Percentiles rank a stretch among this genome's conserved stretches.
These are phyloP conservation scores for Papilio xuthus DNA, from an alignment of 1,140 invertebrate species.

Conservation along the genomic window DNA sequence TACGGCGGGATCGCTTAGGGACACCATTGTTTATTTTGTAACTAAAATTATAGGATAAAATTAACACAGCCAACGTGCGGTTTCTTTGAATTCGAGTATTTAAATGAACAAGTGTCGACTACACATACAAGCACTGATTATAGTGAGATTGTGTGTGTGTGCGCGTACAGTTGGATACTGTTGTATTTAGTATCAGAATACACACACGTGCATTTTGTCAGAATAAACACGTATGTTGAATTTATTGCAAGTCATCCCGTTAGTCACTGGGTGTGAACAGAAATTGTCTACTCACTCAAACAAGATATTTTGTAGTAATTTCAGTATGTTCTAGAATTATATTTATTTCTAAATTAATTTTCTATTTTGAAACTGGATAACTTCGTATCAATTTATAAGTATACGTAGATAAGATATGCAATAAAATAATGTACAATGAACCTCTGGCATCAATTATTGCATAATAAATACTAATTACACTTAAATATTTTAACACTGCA, in stretches of 20 bases:
- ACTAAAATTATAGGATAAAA: too few species aligned
- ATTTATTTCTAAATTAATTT: too few species aligned
- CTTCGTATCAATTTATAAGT: not conserved
- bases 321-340: not conserved
- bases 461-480: not conserved
- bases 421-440: not conserved
- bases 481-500: not conserved
- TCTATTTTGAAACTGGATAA: not conserved
- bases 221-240: not conserved
- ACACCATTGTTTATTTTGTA: too few species aligned
- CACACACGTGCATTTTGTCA: not conserved
- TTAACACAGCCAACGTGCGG: too few species aligned
- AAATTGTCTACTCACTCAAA: not conserved
- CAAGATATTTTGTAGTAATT: not conserved
- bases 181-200: not conserved
- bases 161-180: not conserved
- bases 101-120: too few species aligned
- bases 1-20: conserved; percentile 61
- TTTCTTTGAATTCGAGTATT: too few species aligned
- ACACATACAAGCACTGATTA: not conserved
- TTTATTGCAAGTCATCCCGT: conserved; percentile 4
- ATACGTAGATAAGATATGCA: not conserved
- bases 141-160: conserved; percentile 4
- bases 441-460: not conserved
- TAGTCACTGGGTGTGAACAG: not conserved